These are phyloP conservation scores for Icerya purchasi DNA, from an alignment of 2,888 invertebrate species.

Conservation along the genomic window DNA sequence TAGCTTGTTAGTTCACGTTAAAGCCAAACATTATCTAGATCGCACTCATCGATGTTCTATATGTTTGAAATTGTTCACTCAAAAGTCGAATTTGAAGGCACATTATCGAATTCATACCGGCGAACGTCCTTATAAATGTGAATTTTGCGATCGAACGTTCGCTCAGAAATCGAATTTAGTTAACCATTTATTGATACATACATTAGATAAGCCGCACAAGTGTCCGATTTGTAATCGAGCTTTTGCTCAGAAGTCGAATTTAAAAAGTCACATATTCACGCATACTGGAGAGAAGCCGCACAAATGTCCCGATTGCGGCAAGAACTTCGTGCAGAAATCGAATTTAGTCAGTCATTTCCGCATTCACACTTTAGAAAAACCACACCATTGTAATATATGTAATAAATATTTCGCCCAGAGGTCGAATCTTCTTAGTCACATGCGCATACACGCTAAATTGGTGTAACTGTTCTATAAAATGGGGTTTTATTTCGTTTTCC, in stretches of 20 bases:
- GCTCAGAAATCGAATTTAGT: constrained; percentile 12
- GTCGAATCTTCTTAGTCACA: constrained; percentile 11
- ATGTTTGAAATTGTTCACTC: constrained; percentile 9
- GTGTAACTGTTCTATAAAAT: too few species aligned
- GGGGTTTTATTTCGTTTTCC: too few species aligned
- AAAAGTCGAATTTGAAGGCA: constrained; percentile 10
- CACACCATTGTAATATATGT: constrained; percentile 12
- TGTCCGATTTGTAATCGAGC: constrained; percentile 11
- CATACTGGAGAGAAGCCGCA: constrained; percentile 12
- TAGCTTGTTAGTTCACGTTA: constrained; percentile 6
- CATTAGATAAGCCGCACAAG: constrained; percentile 8
- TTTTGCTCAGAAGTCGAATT: constrained; percentile 11
- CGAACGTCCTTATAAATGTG: constrained; percentile 11
- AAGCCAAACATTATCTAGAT: constrained; percentile 7
- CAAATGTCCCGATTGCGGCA: constrained; percentile 8
- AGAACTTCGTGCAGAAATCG: constrained; percentile 11
- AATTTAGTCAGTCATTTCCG: constrained; percentile 10
- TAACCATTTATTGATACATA: constrained; percentile 8
- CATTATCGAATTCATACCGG: constrained; percentile 11
- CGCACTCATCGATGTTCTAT: constrained; percentile 6
- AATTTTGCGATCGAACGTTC: constrained; percentile 7
- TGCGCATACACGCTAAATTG: constrained; percentile 9
- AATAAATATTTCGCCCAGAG: constrained; percentile 9
- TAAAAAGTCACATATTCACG: constrained; percentile 12
- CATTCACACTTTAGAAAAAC: constrained; percentile 10